Evolutionary conservation across 2,113 vertebrate genomes (phyloP).

Genomic region (Amblyopsis rosae): DNA sequence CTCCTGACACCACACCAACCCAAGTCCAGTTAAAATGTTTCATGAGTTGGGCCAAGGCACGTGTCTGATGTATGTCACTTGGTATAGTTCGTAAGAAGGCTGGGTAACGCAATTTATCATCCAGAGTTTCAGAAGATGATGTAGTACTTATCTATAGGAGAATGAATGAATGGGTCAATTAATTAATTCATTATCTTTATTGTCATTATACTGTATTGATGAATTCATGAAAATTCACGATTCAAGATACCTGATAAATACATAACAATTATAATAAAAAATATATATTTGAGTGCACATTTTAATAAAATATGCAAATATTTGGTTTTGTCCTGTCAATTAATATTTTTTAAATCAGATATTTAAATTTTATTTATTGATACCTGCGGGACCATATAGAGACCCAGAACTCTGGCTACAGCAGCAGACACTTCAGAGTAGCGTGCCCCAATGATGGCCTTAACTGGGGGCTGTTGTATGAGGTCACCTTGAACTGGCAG

Average conservation of each 20-base stretch:
- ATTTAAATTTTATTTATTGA: background rate
- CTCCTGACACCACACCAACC: slow-evolving; percentile 60
- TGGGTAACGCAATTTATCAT: slow-evolving; percentile 57
- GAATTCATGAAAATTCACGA: too few relatives aligned
- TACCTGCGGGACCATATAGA: slow-evolving; percentile 66
- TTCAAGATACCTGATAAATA: too few relatives aligned
- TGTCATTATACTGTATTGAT: too few relatives aligned
- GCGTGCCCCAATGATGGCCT: slow-evolving; percentile 55
- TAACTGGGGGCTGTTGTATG: slow-evolving; percentile 39
- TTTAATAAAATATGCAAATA: background rate
- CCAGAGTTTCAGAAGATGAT: slow-evolving; percentile 55
- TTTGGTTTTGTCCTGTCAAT: background rate
- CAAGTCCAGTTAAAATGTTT: slow-evolving; percentile 56
- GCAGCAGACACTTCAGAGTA: slow-evolving; percentile 58
- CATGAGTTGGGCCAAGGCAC: slow-evolving; percentile 57
- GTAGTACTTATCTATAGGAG: slow-evolving; percentile 57
- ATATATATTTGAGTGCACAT: too few relatives aligned
- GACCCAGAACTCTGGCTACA: slow-evolving; percentile 54
- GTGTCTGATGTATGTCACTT: slow-evolving; percentile 62
- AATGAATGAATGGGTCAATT: background rate
- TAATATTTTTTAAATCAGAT: background rate
- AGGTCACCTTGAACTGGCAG: slow-evolving; percentile 30
- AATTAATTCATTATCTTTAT: too few relatives aligned
- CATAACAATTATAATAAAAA: too few relatives aligned
- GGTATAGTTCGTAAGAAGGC: slow-evolving; percentile 65